These are phyloP conservation scores for Myiagra hebetior DNA, from an alignment of 2,113 vertebrate species.

Conservation along the genomic window DNA sequence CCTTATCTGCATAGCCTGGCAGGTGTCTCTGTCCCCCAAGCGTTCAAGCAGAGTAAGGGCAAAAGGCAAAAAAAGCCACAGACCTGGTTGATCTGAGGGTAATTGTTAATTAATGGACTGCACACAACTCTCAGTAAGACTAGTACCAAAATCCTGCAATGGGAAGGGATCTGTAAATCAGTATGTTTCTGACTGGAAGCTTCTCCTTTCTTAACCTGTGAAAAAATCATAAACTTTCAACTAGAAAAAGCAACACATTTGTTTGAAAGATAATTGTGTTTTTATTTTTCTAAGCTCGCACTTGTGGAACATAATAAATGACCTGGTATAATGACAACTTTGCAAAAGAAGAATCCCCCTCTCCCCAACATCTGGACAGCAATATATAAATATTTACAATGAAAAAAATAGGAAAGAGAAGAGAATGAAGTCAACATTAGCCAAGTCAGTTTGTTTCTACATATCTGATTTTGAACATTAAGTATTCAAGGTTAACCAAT, in stretches of 20 bases:
- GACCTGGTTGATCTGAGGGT: not conserved
- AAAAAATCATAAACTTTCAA: not conserved
- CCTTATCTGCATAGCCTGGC: fast-evolving
- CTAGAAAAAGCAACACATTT: not conserved
- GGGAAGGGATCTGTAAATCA: not conserved
- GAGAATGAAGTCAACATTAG: constrained; percentile 54
- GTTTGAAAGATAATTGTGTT: constrained; percentile 67
- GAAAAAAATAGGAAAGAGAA: constrained; percentile 74
- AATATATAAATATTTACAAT: constrained; percentile 82
- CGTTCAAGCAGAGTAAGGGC: not conserved
- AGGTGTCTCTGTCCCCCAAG: not conserved
- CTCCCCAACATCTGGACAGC: constrained; percentile 52
- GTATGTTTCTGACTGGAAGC: not conserved
- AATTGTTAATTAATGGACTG: not conserved
- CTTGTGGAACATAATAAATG: constrained; percentile 74
- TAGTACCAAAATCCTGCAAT: not conserved
- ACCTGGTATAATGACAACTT: constrained; percentile 70
- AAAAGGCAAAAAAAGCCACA: not conserved
- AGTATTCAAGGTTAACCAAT: not conserved
- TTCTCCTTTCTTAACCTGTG: not conserved
- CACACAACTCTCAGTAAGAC: not conserved
- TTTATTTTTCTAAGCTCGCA: constrained; percentile 72
- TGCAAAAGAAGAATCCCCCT: constrained; percentile 62
- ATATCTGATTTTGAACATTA: constrained; percentile 50
- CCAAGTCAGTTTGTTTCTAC: constrained; percentile 38